A percentile compares a stretch with the other conserved stretches of the same genome.
These are phyloP conservation scores for Aurelia coerulea DNA, from an alignment of 30 jellyfish, hydroid and myxozoan species.

Conservation along the genomic window DNA sequence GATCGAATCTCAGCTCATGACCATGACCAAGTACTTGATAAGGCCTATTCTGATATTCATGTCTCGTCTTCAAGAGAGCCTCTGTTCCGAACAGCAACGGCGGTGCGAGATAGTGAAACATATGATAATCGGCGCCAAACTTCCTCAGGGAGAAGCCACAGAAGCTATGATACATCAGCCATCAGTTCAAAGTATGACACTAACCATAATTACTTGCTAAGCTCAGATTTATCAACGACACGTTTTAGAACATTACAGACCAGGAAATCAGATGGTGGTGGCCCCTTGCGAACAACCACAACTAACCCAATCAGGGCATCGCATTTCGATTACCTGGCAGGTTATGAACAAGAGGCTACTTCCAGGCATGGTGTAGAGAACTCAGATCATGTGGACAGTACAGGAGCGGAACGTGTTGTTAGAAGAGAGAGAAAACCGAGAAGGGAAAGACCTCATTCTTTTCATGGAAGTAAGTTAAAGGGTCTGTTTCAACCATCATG, in stretches of 20 bases:
- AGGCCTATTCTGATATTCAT: too few relatives aligned
- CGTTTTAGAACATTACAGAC: conserved; percentile 13
- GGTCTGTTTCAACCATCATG: too few relatives aligned
- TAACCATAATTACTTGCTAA: conserved; percentile 8
- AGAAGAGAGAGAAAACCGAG: conserved; percentile 42
- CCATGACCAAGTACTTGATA: too few relatives aligned
- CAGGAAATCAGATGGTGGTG: conserved; percentile 2
- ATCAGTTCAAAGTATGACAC: background rate
- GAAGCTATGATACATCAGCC: too few relatives aligned
- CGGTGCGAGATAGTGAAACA: background rate
- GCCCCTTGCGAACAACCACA: background rate
- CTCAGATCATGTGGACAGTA: conserved; percentile 11
- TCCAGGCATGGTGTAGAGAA: background rate
- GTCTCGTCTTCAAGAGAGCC: too few relatives aligned
- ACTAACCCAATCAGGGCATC: conserved; percentile 34
- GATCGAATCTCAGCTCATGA: too few relatives aligned
- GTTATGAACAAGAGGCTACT: background rate
- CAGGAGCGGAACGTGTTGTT: background rate
- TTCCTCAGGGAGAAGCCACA: too few relatives aligned
- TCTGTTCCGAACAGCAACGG: too few relatives aligned
- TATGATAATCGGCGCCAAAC: background rate
- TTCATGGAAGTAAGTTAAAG: conserved; percentile 51
- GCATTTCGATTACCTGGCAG: conserved; percentile 33
- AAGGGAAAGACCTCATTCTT: conserved; percentile 71
- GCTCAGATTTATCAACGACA: background rate